These are phyloP conservation scores for Neogobius melanostomus DNA, from an alignment of 2,113 vertebrate species.

Conservation along the genomic window DNA sequence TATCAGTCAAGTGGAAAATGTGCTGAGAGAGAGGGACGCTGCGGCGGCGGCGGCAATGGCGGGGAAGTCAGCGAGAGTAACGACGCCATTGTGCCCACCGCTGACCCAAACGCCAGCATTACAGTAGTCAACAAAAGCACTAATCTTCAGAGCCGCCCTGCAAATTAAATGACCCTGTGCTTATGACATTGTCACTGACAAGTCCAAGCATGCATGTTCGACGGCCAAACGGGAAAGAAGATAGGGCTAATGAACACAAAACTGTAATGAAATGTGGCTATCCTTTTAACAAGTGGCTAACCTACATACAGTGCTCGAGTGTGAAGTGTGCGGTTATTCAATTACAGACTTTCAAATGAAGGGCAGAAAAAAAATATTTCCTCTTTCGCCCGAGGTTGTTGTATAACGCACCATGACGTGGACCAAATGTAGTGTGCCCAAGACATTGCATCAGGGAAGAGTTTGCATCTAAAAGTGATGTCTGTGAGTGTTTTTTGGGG, in stretches of 20 bases:
- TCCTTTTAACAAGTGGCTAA: constrained; percentile 36
- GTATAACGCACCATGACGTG: constrained; percentile 29
- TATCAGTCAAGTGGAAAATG: constrained; percentile 77
- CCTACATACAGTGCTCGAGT: constrained; percentile 32
- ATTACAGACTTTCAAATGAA: constrained; percentile 47
- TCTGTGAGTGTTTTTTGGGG: background rate
- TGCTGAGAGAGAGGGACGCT: constrained; percentile 67
- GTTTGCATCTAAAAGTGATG: background rate
- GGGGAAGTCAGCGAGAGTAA: constrained; percentile 67
- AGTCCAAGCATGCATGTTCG: constrained; percentile 17
- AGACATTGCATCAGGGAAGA: background rate
- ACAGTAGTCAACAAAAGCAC: constrained; percentile 63
- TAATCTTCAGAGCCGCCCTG: constrained; percentile 57
- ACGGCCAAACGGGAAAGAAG: constrained; percentile 46
- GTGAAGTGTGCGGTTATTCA: constrained; percentile 33
- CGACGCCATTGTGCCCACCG: constrained; percentile 61
- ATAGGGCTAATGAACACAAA: constrained; percentile 59
- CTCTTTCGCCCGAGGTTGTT: constrained; percentile 29
- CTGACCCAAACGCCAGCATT: constrained; percentile 68
- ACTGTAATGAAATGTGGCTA: constrained; percentile 41
- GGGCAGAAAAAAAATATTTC: constrained; percentile 31
- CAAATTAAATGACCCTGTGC: constrained; percentile 58
- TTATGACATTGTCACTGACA: constrained; percentile 58
- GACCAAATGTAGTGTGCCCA: constrained; percentile 10
- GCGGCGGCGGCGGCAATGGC: constrained; percentile 41